Conservation (phyloP, 2,888 invertebrate species). For the Thera britannica region DNA sequence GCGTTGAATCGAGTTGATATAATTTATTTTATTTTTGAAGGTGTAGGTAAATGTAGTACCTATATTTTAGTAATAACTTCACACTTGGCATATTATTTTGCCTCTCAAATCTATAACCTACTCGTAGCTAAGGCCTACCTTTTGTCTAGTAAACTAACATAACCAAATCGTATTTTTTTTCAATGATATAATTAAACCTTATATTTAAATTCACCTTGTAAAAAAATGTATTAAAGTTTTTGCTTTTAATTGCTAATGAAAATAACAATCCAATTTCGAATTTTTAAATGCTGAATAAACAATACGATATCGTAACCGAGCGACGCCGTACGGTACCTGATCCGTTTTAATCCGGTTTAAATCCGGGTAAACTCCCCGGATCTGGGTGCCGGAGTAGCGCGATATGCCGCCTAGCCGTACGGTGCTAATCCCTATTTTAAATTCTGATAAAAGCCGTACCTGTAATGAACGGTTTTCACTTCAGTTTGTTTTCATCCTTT, state of each 20-base stretch:
- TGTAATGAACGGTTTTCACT: slow-evolving; percentile 38
- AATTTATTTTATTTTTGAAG: background rate
- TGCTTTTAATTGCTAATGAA: slow-evolving; percentile 43
- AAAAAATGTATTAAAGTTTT: background rate
- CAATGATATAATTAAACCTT: no score
- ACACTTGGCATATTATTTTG: background rate
- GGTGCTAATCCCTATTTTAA: slow-evolving; percentile 83
- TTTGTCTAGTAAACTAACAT: no score
- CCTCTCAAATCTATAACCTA: no score
- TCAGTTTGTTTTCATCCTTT: slow-evolving; percentile 16
- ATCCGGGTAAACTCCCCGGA: slow-evolving; percentile 66
- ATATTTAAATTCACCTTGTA: background rate
- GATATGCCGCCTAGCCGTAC: slow-evolving; percentile 71
- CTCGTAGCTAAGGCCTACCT: no score
- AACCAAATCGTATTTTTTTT: no score
- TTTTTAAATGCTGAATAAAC: slow-evolving; percentile 76
- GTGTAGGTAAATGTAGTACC: background rate
- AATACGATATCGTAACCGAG: slow-evolving; percentile 76
- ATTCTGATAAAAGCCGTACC: slow-evolving; percentile 78
- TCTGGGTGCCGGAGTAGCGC: slow-evolving; percentile 60
- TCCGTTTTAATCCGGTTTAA: slow-evolving; percentile 57
- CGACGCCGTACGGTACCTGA: slow-evolving; percentile 53
- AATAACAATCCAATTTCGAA: slow-evolving; percentile 66
- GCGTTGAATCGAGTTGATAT: slow-evolving; percentile 57
- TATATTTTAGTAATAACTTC: background rate